Base-by-base conservation (phyloP, 1,140 invertebrate species). In the Penaeus japonicus region DNA sequence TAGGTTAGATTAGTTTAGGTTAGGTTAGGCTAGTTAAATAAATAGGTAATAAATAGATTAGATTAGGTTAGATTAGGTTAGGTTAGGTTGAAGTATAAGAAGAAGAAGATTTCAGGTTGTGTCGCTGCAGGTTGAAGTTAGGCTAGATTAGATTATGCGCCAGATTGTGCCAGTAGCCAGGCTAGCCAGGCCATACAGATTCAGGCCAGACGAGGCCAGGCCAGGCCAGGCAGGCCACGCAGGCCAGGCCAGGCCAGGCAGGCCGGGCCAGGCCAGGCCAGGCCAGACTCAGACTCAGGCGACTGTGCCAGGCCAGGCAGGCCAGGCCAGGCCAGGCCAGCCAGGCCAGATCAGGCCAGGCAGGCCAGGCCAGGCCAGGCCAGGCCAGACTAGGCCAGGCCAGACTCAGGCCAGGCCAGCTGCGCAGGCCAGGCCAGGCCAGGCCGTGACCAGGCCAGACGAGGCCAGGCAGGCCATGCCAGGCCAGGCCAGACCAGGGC, bases 291-390 rank as follows among this genome's bases (percentile, higher is more conserved):
- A 55, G 82, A 47, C 82, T 57, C 53, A 55, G 53, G 53, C 55
- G 82, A 55, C 82, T 55, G 62, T 47, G 82, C 82, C 82, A 84
- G 82, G 82, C 82, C 82, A 84, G 82, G 82, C 82, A 84, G 82
- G 82, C 82, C 82, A 85, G 89, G 89, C 89, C 83, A 85, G 89
- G 75, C 84, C n/a, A n/a, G n/a, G n/a, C n/a, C n/a, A n/a, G n/a
- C n/a, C n/a, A n/a, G n/a, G n/a, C n/a, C n/a, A n/a, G n/a, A n/a
- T n/a, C n/a, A n/a, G n/a, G n/a, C n/a, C n/a, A n/a, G n/a, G n/a
- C n/a, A n/a, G n/a, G n/a, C n/a, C n/a, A n/a, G n/a, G n/a, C n/a
- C n/a, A n/a, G n/a, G n/a, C n/a, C n/a, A n/a, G n/a, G n/a, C n/a
- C n/a, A n/a, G n/a, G n/a, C n/a, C n/a, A n/a, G n/a, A n/a, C n/a